These are phyloP conservation scores for Erannis defoliaria DNA, from an alignment of 2,888 invertebrate species.

Conservation along the genomic window DNA sequence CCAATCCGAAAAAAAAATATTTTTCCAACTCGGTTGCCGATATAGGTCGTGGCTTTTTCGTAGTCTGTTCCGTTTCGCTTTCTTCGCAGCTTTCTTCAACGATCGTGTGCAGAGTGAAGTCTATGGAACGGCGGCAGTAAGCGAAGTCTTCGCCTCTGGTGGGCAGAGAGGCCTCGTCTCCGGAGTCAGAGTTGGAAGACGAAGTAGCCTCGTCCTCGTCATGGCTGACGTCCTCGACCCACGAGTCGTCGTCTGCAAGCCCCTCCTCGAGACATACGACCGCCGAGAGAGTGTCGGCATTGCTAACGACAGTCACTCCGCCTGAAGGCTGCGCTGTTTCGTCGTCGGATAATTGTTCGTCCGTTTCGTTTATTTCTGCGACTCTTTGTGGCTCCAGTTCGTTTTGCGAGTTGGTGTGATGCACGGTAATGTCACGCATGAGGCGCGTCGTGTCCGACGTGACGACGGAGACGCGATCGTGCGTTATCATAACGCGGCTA, in stretches of 20 bases:
- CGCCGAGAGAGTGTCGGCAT: slow-evolving; percentile 90
- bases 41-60: slow-evolving; percentile 88
- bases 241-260: slow-evolving; percentile 95
- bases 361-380: slow-evolving; percentile 70
- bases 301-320: slow-evolving; percentile 90
- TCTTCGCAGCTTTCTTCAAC: slow-evolving; percentile 98
- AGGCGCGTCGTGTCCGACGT: slow-evolving; percentile 92
- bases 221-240: slow-evolving; percentile 95
- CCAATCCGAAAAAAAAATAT: slow-evolving; percentile 95
- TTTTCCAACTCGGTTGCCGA: slow-evolving; percentile 95
- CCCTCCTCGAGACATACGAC: slow-evolving; percentile 94
- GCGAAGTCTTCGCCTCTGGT: slow-evolving; percentile 94
- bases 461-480: slow-evolving; percentile 92
- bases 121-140: slow-evolving; percentile 93
- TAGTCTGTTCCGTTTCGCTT: slow-evolving; percentile 92
- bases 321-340: slow-evolving; percentile 80
- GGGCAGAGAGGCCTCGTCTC: slow-evolving; percentile 89
- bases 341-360: slow-evolving; percentile 79
- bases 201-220: slow-evolving; percentile 91
- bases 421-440: slow-evolving; percentile 88
- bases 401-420: slow-evolving; percentile 89
- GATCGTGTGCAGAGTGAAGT: slow-evolving; percentile 96
- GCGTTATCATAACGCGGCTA: slow-evolving; percentile 96
- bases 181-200: slow-evolving; percentile 89
- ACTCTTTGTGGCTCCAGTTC: slow-evolving; percentile 66